Percentiles rank a stretch among this genome's conserved stretches.
phyloP scores from a whole-genome alignment of 2,888 invertebrate species.

The Eupithecia exiguata region DNA sequence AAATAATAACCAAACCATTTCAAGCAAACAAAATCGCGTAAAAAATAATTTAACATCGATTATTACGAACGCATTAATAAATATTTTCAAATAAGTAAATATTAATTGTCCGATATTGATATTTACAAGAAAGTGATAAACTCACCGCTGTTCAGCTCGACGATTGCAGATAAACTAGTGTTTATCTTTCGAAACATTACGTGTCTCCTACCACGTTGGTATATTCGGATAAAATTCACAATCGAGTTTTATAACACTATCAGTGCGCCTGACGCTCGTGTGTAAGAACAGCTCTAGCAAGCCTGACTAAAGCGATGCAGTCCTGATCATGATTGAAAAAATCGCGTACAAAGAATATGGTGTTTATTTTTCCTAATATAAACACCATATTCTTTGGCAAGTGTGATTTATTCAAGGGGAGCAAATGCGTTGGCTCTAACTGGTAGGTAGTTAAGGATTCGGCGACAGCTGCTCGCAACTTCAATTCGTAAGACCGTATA shows the following conservation, averaged over 20 bases:
- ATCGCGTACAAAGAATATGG: too few species aligned
- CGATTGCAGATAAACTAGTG: constrained; percentile 39
- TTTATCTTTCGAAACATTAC: constrained; percentile 28
- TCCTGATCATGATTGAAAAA: background rate
- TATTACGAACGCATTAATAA: background rate
- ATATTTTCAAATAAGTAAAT: constrained; percentile 16
- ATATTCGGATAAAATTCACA: background rate
- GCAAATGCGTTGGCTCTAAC: too few species aligned
- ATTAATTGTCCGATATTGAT: background rate
- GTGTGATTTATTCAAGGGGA: too few species aligned
- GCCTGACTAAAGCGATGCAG: background rate
- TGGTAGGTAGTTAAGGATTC: background rate
- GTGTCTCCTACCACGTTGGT: constrained; percentile 14
- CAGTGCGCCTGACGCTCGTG: background rate
- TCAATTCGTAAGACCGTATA: too few species aligned
- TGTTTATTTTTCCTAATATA: too few species aligned
- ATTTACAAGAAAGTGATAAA: constrained; percentile 29
- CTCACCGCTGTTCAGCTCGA: constrained; percentile 31
- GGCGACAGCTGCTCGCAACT: too few species aligned
- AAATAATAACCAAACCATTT: background rate
- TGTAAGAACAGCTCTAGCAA: background rate
- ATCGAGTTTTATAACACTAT: constrained; percentile 10
- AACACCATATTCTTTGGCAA: too few species aligned
- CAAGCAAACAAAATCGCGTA: constrained; percentile 34
- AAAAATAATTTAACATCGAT: background rate